Percentiles rank a stretch among this genome's conserved stretches.
phyloP scores from a whole-genome alignment of 1,140 invertebrate species.

The Drosophila pseudoobscura region DNA sequence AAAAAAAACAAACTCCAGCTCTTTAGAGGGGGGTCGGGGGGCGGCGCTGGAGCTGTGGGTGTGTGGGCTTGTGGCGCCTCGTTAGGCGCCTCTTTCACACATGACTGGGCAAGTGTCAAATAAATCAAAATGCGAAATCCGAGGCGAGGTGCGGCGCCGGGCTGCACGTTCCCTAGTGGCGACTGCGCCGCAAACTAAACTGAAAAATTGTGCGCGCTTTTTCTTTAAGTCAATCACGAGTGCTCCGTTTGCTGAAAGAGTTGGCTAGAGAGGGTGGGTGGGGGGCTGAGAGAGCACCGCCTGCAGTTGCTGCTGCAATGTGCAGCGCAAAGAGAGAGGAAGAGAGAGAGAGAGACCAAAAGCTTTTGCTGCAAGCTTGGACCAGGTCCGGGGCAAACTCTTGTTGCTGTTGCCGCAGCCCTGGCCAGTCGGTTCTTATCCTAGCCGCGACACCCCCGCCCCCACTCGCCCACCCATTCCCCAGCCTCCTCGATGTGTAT shows the following conservation, averaged over 20 bases:
- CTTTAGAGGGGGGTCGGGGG: background rate
- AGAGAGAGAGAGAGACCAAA: slow-evolving; percentile 18
- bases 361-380: slow-evolving; percentile 36
- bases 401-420: slow-evolving; percentile 49
- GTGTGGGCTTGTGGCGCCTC: slow-evolving; percentile 30
- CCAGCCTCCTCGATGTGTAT: slow-evolving; percentile 47
- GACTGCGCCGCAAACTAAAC: slow-evolving; percentile 80
- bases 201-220: slow-evolving; percentile 77
- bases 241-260: slow-evolving; percentile 57
- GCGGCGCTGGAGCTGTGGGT: background rate
- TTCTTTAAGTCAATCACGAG: slow-evolving; percentile 81
- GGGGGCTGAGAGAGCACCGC: background rate
- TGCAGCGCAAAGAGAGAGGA: too few relatives aligned
- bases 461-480: background rate
- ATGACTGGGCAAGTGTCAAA: slow-evolving; percentile 77
- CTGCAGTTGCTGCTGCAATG: slow-evolving; percentile 9
- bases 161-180: slow-evolving; percentile 71
- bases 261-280: slow-evolving; percentile 1
- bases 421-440: slow-evolving; percentile 22
- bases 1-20: slow-evolving; percentile 16
- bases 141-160: slow-evolving; percentile 20
- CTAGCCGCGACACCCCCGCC: slow-evolving; percentile 3
- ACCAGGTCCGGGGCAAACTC: slow-evolving; percentile 42
- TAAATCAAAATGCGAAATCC: slow-evolving; percentile 54
- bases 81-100: slow-evolving; percentile 76